phyloP scores from a whole-genome alignment of 1,140 invertebrate genomes.

The Sitodiplosis mosellana region DNA sequence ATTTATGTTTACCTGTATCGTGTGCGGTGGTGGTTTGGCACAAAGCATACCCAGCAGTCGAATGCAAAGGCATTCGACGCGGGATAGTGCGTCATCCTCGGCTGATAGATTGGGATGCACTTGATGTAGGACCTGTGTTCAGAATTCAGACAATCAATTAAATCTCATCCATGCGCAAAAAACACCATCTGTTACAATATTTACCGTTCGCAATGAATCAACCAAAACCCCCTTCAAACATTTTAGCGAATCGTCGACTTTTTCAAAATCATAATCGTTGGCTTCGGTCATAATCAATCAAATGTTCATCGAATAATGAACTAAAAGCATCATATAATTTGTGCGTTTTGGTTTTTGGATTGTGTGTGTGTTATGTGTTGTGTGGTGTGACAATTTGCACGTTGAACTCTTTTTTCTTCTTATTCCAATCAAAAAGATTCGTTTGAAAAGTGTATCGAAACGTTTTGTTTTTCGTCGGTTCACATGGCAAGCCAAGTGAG shows the following conservation, averaged over 20 bases:
- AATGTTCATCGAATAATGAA: neutral
- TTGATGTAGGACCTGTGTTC: conserved; percentile 71
- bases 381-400: too few species aligned
- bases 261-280: conserved; percentile 66
- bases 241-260: conserved; percentile 69
- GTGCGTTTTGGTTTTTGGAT: too few species aligned
- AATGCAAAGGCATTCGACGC: conserved; percentile 81
- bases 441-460: too few species aligned
- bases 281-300: neutral
- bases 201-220: conserved; percentile 53
- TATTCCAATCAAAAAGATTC: too few species aligned
- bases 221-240: conserved; percentile 72
- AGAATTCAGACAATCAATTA: neutral
- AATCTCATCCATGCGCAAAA: neutral
- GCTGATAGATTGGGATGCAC: conserved; percentile 74
- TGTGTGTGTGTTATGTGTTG: too few species aligned
- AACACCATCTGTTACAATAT: too few species aligned
- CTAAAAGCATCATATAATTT: too few species aligned
- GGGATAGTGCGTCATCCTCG: conserved; percentile 77
- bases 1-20: conserved; percentile 40
- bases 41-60: conserved; percentile 76
- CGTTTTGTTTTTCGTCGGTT: too few species aligned
- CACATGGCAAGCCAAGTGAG: too few species aligned
- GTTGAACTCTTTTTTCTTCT: too few species aligned
- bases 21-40: conserved; percentile 60